Evolutionary conservation across 2,113 vertebrate genomes (phyloP), one percentile per base, ranked within the genome.

Genomic region (Spheniscus mendiculus): DNA sequence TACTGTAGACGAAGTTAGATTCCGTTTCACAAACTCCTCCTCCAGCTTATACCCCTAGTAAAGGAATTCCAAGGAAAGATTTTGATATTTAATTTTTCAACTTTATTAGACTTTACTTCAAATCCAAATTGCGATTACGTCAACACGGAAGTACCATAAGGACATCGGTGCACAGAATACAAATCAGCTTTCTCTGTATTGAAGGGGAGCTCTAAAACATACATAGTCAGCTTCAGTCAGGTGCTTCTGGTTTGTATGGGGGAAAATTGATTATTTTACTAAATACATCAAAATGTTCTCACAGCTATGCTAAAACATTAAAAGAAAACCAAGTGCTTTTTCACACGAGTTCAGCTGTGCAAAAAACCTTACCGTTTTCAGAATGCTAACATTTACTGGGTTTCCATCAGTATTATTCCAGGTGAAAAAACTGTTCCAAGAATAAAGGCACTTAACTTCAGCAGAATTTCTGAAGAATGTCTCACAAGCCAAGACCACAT

Each of bases 31-130:
- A 61, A 34, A 66, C 50, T 66, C 42, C 45, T 87, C 22, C 91
- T 73, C 21, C 40, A 63, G 49, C 17, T 53, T 34, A 12, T 6
- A 58, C 26, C 34, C 15, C 42, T 19, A 38, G 25, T 15, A 65
- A 79, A 53, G 36, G 61, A 81, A 78, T 79, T 74, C 49, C 82
- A 56, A 67, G 22, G 15, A 53, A 71, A 63, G 4, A 69, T 1
- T 79, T 27, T 29, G 8, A 23, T 15, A 30, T 34, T 67, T 74
- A 36, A 49, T 45, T 83, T 67, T 25, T 66, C 3, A 52, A 34
- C 12, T 82, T 81, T 77, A 90, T 96, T 85, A 94, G 53, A 69
- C n/a, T 58, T 96, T 89, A 93, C 96, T 95, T 96, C n/a, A 80
- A 96, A 92, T 69, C 55, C 63, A 65, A 72, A 63, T 55, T 55